Base-by-base conservation (phyloP, 2,113 vertebrate species). In the Mustela nigripes region DNA sequence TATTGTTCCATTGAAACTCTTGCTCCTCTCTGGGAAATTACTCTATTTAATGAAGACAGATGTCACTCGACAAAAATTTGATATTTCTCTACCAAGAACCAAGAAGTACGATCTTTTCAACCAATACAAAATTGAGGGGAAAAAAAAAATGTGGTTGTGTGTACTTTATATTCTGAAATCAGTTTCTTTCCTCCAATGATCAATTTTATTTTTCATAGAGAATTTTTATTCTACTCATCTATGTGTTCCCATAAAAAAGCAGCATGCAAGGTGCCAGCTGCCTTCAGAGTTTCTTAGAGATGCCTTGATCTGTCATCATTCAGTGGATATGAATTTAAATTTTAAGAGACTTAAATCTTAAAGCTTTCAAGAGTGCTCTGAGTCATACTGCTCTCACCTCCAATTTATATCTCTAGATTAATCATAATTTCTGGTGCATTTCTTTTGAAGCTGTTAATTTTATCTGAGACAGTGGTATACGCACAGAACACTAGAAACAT, bases 41-140 rank as follows among this genome's bases (percentile, higher is more conserved):
- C 78, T 94, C 96, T 97, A 60, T 33, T 96, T 98, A 96, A 97
- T 94, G 96, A 91, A 98, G 97, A 97, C 95, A 98, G 96, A 98
- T 98, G 94, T 95, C 97, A 98, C 67, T 98, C 96, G 36, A 97
- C 62, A 60, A 58, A 74, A 74, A 69, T 95, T 93, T 97, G 92
- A 95, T 81, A 95, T 82, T 93, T 97, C 73, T 89, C 98, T 0
- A 0, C 82, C 89, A 96, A 93, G 7, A 78, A 97, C 84, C 21
- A 86, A 97, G 96, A 97, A 65, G 65, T 0, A 7, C 97, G 65
- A 87, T 33, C 10, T 73, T 58, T 97, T 97, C 91, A 83, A 91
- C 19, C 26, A 80, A 33, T 62, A 83, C n/a, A 73, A 42, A 80
- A 39, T 67, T 93, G 15, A 5, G 42, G 42, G 42, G 24, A 15